A percentile compares a stretch with the other conserved stretches of the same genome.
phyloP scores from a whole-genome alignment of 92 coral and sea anemone genomes.

The Desmophyllum pertusum region DNA sequence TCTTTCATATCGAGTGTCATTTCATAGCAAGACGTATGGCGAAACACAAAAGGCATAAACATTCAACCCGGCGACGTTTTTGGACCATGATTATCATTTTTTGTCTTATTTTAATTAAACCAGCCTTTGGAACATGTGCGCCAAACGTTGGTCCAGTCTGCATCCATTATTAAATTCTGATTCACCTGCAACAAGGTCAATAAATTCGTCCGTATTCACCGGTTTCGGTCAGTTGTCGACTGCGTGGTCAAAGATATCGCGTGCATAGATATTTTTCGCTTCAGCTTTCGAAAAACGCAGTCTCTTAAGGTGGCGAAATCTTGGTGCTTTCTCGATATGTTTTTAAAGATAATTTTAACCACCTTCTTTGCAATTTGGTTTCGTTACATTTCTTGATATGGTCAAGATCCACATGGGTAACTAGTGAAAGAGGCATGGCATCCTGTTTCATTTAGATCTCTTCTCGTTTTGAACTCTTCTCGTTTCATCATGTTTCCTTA shows the following conservation, averaged over 20 bases:
- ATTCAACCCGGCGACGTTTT: neutral
- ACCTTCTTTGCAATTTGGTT: neutral
- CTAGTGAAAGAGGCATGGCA: neutral
- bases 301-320: neutral
- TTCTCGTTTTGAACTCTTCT: too few species aligned
- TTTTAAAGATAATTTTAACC: neutral
- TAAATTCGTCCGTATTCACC: neutral
- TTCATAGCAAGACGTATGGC: conserved; percentile 18
- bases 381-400: neutral
- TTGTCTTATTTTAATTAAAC: neutral
- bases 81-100: neutral
- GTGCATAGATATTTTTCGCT: neutral
- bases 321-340: neutral
- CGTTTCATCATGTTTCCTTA: too few species aligned
- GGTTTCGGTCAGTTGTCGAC: neutral
- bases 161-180: neutral
- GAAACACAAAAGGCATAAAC: conserved; percentile 2
- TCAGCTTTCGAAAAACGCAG: neutral
- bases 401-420: neutral
- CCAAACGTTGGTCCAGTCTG: neutral
- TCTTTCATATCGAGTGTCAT: neutral
- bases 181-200: conserved; percentile 15
- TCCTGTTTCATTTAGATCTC: neutral
- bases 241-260: neutral
- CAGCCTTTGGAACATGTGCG: conserved; percentile 11